phyloP scores from a whole-genome alignment of 2,113 vertebrate genomes.

The Morone chrysops region DNA sequence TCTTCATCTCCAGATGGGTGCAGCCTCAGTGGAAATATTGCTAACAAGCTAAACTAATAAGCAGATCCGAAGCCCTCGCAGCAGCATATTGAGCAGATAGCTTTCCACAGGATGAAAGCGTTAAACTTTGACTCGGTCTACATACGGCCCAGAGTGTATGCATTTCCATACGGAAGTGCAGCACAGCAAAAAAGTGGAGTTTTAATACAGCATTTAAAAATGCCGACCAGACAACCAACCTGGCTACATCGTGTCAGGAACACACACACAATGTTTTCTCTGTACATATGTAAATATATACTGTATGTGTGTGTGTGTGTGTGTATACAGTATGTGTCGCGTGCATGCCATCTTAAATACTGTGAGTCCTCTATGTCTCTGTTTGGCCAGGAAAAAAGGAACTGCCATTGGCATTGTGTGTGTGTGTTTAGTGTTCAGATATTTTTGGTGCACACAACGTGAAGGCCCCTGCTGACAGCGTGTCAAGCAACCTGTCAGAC shows the following conservation, averaged over 20 bases:
- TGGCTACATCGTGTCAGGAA: constrained; percentile 26
- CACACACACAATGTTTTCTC: constrained; percentile 20
- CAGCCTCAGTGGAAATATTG: constrained; percentile 73
- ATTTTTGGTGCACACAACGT: constrained; percentile 71
- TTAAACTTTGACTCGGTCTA: constrained; percentile 68
- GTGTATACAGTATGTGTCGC: neutral
- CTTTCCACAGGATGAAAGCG: constrained; percentile 70
- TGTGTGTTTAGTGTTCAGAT: constrained; percentile 38
- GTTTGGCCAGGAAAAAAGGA: constrained; percentile 45
- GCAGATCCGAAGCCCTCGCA: constrained; percentile 62
- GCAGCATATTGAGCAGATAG: constrained; percentile 73
- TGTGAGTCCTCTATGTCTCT: constrained; percentile 8
- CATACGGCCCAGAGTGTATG: constrained; percentile 32
- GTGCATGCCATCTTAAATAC: constrained; percentile 3
- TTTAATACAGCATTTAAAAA: constrained; percentile 38
- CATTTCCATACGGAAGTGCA: constrained; percentile 75
- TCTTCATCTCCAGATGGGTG: constrained; percentile 75
- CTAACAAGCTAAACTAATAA: constrained; percentile 79
- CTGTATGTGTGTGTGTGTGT: constrained; percentile 6
- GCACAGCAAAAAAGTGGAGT: constrained; percentile 70
- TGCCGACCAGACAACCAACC: constrained; percentile 59
- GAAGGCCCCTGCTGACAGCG: constrained; percentile 74
- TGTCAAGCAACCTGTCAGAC: constrained; percentile 85
- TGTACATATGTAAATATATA: neutral
- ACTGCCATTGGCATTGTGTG: constrained; percentile 37